Percentiles rank a stretch among this genome's conserved stretches.
phyloP scores from a whole-genome alignment of 2,888 invertebrate genomes.

The Caenorhabditis sulstoni region DNA sequence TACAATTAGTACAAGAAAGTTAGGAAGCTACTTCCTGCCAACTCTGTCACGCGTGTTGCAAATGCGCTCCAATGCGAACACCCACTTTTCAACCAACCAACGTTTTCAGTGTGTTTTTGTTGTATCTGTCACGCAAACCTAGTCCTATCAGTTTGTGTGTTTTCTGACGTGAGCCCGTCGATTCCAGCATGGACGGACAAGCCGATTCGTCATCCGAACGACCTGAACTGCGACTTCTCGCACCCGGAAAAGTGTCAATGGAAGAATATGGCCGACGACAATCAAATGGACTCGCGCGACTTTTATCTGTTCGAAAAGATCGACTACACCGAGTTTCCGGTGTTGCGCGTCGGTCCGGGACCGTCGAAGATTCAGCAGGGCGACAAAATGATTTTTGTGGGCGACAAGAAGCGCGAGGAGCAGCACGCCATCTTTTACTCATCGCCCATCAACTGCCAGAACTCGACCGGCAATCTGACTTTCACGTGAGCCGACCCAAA shows the following conservation, averaged over 20 bases:
- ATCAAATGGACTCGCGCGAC: conserved; percentile 64
- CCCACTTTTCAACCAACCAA: too few species aligned
- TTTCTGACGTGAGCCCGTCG: too few species aligned
- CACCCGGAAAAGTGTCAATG: conserved; percentile 74
- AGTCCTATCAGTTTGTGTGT: too few species aligned
- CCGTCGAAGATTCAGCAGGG: conserved; percentile 77
- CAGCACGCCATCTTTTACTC: conserved; percentile 76
- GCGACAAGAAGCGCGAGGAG: conserved; percentile 73
- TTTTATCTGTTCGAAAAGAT: conserved; percentile 78
- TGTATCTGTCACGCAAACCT: too few species aligned
- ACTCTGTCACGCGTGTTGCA: too few species aligned
- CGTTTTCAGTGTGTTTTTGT: too few species aligned
- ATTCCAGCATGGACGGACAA: conserved; percentile 60
- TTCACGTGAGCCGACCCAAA: conserved; percentile 72
- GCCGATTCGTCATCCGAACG: conserved; percentile 72
- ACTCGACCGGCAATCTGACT: conserved; percentile 77
- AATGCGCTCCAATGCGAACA: too few species aligned
- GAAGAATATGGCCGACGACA: conserved; percentile 73
- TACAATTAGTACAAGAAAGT: too few species aligned
- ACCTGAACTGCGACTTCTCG: conserved; percentile 78
- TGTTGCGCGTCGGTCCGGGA: conserved; percentile 77
- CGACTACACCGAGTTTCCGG: conserved; percentile 79
- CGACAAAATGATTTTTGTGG: conserved; percentile 70
- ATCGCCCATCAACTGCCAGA: conserved; percentile 79
- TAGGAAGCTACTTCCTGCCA: too few species aligned